Conservation (phyloP, 2,797 vertebrate species). For the Yasuhikotakia modesta region DNA sequence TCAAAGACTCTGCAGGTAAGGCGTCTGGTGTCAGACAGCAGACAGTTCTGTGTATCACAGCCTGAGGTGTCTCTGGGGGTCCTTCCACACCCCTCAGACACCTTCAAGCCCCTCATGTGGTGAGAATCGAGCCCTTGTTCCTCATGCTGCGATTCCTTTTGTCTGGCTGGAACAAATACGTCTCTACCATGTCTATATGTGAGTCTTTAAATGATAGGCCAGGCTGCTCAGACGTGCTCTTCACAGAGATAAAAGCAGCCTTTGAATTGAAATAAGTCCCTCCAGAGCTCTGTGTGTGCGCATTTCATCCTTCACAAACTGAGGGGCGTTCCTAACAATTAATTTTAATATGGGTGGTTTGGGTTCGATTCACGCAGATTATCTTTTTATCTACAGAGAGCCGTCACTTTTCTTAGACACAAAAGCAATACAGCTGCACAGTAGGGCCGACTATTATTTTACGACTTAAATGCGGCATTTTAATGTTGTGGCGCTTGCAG, state of each 20-base stretch:
- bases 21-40: constrained; percentile 18
- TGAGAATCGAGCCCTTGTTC: constrained; percentile 36
- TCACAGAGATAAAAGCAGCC: constrained; percentile 56
- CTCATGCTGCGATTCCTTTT: constrained; percentile 35
- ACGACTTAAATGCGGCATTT: constrained; percentile 8
- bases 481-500: neutral
- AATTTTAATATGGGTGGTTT: constrained; percentile 46
- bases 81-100: constrained; percentile 19
- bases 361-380: constrained; percentile 42
- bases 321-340: constrained; percentile 39
- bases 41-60: constrained; percentile 29
- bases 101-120: constrained; percentile 36
- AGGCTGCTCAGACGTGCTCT: constrained; percentile 28
- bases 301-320: constrained; percentile 38
- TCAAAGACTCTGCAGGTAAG: constrained; percentile 46
- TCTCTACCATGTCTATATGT: constrained; percentile 34
- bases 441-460: constrained; percentile 23
- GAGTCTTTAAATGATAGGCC: constrained; percentile 31
- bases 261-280: constrained; percentile 58
- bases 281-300: constrained; percentile 10
- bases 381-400: constrained; percentile 37
- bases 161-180: constrained; percentile 45
- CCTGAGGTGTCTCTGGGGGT: constrained; percentile 25
- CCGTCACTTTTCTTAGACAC: constrained; percentile 38
- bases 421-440: constrained; percentile 22